A percentile compares a stretch with the other conserved stretches of the same genome.
phyloP scores from a whole-genome alignment of 92 coral and sea anemone genomes.

The Porites lobata region DNA sequence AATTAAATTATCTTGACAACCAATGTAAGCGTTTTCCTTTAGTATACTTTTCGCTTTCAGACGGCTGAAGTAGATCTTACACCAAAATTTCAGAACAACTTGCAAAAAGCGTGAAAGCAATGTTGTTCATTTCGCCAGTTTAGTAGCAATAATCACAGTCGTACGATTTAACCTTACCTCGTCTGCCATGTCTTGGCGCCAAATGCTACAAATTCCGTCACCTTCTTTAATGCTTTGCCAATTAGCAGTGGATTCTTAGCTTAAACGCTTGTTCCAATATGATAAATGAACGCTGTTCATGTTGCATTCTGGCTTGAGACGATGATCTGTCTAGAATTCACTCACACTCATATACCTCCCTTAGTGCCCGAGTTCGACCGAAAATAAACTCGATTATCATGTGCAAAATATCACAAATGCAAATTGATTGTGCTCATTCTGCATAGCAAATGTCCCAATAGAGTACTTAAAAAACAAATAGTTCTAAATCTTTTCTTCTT shows the following conservation, averaged over 20 bases:
- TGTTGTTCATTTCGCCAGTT: neutral
- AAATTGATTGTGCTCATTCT: conserved; percentile 30
- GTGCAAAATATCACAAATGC: conserved; percentile 35
- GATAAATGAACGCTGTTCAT: neutral
- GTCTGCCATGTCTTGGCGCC: conserved; percentile 33
- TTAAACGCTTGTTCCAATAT: neutral
- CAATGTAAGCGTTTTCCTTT: neutral
- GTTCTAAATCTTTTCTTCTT: neutral
- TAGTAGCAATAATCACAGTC: neutral
- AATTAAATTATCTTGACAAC: neutral
- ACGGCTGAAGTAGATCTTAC: neutral
- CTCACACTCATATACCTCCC: neutral
- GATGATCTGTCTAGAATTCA: no score
- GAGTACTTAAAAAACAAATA: conserved; percentile 4
- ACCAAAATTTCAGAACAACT: neutral
- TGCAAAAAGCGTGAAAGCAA: neutral
- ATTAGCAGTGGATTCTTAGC: neutral
- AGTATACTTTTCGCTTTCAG: neutral
- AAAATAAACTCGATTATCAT: neutral
- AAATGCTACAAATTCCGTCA: conserved; percentile 24
- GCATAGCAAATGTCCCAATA: conserved; percentile 18
- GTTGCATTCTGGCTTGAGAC: neutral
- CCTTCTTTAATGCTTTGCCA: neutral
- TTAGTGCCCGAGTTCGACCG: neutral
- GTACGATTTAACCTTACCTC: conserved; percentile 22